Percentiles rank a stretch among this genome's conserved stretches.
These are phyloP conservation scores for Pogonocichla stellata DNA, from an alignment of 2,113 vertebrate species.

Conservation along the genomic window DNA sequence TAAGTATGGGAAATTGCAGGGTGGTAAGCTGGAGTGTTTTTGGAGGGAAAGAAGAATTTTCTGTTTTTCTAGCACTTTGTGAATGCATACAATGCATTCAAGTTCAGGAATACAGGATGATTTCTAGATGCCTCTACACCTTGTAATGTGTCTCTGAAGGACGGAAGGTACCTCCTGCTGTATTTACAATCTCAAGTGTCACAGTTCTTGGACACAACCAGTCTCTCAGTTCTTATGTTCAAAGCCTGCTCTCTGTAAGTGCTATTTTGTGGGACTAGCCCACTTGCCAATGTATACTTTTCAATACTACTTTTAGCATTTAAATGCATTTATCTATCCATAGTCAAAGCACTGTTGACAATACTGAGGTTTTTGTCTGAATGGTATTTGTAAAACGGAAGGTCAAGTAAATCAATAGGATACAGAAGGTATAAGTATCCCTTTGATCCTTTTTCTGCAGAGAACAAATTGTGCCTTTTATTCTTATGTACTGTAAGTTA, in stretches of 20 bases:
- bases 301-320: not conserved
- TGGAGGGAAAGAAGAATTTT: not conserved
- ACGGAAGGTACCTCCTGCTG: not conserved
- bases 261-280: not conserved
- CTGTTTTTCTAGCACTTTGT: not conserved
- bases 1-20: not conserved
- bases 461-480: conserved; percentile 13
- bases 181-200: not conserved
- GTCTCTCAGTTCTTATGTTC: not conserved
- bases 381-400: not conserved
- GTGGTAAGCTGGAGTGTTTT: not conserved
- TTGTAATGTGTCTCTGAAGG: not conserved
- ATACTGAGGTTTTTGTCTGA: conserved; percentile 21
- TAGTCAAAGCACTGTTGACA: not conserved
- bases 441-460: conserved; percentile 36
- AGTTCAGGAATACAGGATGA: not conserved
- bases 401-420: not conserved
- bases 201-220: not conserved
- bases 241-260: not conserved
- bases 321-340: not conserved
- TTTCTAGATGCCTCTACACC: not conserved
- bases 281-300: not conserved
- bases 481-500: not conserved
- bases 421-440: not conserved
- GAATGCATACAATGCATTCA: not conserved